These are phyloP conservation scores for Sciaenops ocellatus DNA, from an alignment of 2,797 vertebrate genomes.

Conservation along the genomic window DNA sequence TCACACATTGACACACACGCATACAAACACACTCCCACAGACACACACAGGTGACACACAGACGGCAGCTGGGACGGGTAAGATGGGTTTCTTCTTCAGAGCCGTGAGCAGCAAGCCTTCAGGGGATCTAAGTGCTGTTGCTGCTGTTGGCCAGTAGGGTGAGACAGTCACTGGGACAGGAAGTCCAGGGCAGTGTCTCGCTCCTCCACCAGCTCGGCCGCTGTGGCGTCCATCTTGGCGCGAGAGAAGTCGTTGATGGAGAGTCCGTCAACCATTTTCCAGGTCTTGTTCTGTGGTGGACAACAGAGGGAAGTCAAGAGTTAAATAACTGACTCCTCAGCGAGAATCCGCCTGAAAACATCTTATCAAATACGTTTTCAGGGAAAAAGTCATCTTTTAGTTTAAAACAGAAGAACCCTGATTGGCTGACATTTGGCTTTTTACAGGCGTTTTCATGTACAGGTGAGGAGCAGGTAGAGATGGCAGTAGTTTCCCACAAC, in stretches of 20 bases:
- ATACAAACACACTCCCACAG: conserved; percentile 23
- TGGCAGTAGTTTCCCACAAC: not conserved
- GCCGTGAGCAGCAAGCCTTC: conserved; percentile 85
- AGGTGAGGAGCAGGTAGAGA: not conserved
- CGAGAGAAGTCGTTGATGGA: conserved; percentile 94
- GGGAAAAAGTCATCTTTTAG: too few species aligned
- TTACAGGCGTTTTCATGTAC: not conserved
- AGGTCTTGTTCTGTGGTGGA: conserved; percentile 89
- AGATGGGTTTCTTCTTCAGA: conserved; percentile 80
- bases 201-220: conserved; percentile 94
- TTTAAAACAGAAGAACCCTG: too few species aligned
- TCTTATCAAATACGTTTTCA: not conserved
- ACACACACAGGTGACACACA: conserved; percentile 48
- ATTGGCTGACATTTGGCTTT: too few species aligned
- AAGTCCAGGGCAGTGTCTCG: conserved; percentile 94
- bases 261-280: conserved; percentile 94
- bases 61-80: conserved; percentile 39
- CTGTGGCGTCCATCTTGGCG: conserved; percentile 95
- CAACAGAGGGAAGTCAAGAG: not conserved
- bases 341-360: not conserved
- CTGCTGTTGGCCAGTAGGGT: conserved; percentile 39
- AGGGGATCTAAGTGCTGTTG: conserved; percentile 68
- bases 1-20: conserved; percentile 25
- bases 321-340: not conserved
- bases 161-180: conserved; percentile 87